Conservation (phyloP, 2,888 invertebrate species). For the Tridacna gigas region DNA sequence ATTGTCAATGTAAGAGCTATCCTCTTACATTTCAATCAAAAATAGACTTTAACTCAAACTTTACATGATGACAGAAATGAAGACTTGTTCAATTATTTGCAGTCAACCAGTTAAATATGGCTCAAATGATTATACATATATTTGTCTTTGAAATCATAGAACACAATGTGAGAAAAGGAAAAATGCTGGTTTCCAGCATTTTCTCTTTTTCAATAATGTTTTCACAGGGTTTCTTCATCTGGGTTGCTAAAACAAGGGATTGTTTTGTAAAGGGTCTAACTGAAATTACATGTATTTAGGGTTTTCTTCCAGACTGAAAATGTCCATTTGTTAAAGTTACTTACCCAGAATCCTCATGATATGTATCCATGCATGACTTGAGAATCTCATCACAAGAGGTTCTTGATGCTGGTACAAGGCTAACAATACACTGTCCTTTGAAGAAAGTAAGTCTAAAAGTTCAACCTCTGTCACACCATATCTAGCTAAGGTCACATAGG, state of each 20-base stretch:
- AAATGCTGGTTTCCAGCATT: background rate
- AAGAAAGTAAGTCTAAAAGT: constrained; percentile 76
- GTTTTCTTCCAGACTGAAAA: background rate
- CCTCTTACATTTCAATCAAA: no score
- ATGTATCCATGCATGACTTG: constrained; percentile 53
- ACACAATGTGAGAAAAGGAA: background rate
- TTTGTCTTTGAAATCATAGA: background rate
- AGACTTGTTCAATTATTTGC: no score
- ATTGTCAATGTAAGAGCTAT: no score
- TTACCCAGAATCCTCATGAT: constrained; percentile 60
- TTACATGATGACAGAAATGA: no score
- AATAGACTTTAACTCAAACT: no score
- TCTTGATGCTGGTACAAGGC: constrained; percentile 55
- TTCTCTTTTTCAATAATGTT: background rate
- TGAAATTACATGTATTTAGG: no score
- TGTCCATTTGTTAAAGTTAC: background rate
- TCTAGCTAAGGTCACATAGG: constrained; percentile 68
- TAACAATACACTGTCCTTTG: constrained; percentile 72
- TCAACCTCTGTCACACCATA: constrained; percentile 77
- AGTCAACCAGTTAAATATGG: no score
- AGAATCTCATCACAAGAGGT: constrained; percentile 61
- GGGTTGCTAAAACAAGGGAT: background rate
- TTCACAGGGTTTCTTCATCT: background rate
- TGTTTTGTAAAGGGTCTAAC: background rate
- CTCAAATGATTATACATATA: no score